Evolutionary conservation across 1,140 invertebrate species (phyloP), one percentile per base, ranked within the genome.

Genomic region (Colletes gigas): DNA sequence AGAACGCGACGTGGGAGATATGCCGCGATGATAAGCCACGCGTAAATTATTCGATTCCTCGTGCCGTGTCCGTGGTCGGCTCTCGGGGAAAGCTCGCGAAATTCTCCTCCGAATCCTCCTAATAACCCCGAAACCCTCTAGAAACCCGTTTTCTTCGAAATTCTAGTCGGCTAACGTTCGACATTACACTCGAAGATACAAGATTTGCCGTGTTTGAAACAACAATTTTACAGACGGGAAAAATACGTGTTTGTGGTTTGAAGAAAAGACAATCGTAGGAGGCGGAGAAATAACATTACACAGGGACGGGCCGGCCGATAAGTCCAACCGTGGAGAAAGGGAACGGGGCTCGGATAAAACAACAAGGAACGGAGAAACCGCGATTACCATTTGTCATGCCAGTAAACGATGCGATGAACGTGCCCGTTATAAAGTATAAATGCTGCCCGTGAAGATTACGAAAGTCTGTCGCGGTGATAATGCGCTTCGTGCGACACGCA

Each of bases 331-430:
- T 63, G 63, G 65, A 44, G 84, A 68, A 44, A 54, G 63, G 81
- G 55, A 52, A n/a, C n/a, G n/a, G 70, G 65, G 59, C 57, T 50
- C 41, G 81, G 85, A 87, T 86, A 86, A 86, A 87, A 47, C 59
- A 54, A 74, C 77, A 80, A 77, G 83, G 81, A 75, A 78, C 83
- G 62, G 78, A 85, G 81, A 78, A 86, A 86, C 73, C 62, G 75
- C 77, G 81, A 87, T 87, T 78, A 87, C 66, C 85, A 86, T 86
- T 87, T 86, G 85, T 87, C 85, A 87, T 87, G 85, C 63, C 70
- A 54, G 85, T 87, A 87, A 87, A 87, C 84, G 84, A 75, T 71
- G 82, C 77, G 81, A 87, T 73, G 83, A 55, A 74, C 82, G 68
- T 71, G 57, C 66, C 59, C 69, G 84, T 86, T 85, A 83, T 79